phyloP scores from a whole-genome alignment of 2,113 vertebrate species.

The Podocnemis expansa region DNA sequence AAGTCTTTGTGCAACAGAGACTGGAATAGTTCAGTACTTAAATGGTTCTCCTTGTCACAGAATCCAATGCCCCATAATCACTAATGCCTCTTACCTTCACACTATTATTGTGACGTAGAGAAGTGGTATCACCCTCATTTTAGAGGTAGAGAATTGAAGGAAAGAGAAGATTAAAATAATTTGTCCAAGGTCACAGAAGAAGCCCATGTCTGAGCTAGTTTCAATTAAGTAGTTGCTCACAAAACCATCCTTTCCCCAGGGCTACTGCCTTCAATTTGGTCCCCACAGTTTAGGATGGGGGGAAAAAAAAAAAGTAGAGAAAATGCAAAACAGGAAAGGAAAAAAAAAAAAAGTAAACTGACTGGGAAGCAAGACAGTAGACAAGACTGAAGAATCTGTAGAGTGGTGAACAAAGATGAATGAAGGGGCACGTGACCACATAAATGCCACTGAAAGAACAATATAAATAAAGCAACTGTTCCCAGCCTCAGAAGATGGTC shows the following conservation, averaged over 20 bases:
- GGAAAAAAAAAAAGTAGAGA: background rate
- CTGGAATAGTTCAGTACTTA: background rate
- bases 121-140: background rate
- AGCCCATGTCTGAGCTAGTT: background rate
- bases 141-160: background rate
- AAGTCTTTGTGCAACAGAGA: constrained; percentile 12
- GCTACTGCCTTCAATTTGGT: background rate
- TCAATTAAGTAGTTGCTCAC: background rate
- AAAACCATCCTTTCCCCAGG: background rate
- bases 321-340: background rate
- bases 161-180: background rate
- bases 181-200: background rate
- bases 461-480: constrained; percentile 32
- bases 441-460: background rate
- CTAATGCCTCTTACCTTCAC: background rate
- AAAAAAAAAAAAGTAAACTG: background rate
- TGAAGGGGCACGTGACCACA: background rate
- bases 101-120: background rate
- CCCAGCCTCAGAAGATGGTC: background rate
- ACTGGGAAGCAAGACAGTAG: constrained; percentile 3
- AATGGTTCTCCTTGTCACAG: background rate
- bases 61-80: fast-evolving
- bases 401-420: background rate
- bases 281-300: background rate
- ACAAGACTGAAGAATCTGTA: background rate